Evolutionary conservation across 2,888 invertebrate species (phyloP).

Genomic region (Tiliacea citrago): DNA sequence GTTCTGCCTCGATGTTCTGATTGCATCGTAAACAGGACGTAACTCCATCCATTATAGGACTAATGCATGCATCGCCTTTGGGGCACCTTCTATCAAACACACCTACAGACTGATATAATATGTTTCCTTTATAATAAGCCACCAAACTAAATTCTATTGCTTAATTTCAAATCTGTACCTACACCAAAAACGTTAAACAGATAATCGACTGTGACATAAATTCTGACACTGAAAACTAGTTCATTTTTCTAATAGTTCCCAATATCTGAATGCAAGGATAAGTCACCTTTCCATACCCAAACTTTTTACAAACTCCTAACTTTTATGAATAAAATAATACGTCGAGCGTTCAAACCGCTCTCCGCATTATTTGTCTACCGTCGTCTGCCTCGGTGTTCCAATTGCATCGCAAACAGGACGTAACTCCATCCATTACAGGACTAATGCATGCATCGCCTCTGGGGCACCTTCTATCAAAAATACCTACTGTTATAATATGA

Average conservation of each 20-base stretch:
- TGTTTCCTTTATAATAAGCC: too few relatives aligned
- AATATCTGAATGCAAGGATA: neutral
- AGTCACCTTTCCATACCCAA: neutral
- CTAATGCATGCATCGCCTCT: slow-evolving; percentile 76
- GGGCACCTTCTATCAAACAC: slow-evolving; percentile 78
- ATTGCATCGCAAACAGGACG: slow-evolving; percentile 79
- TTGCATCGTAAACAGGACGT: slow-evolving; percentile 78
- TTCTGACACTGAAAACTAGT: too few relatives aligned
- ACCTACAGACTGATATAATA: neutral
- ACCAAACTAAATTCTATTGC: too few relatives aligned
- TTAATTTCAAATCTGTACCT: too few relatives aligned
- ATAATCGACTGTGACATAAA: too few relatives aligned
- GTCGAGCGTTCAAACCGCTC: neutral
- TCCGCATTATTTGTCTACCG: slow-evolving; percentile 33
- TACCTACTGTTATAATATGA: neutral
- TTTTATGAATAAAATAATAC: neutral
- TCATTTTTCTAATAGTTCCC: neutral
- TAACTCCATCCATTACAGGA: slow-evolving; percentile 73
- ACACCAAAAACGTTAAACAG: too few relatives aligned
- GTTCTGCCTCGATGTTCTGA: slow-evolving; percentile 62
- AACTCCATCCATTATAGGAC: neutral
- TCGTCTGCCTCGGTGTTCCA: slow-evolving; percentile 56
- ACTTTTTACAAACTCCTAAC: neutral
- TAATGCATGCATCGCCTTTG: slow-evolving; percentile 62
- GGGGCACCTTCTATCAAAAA: slow-evolving; percentile 78